These are phyloP conservation scores for Aurelia aurita DNA, from an alignment of 30 jellyfish, hydroid and myxozoan species.

Conservation along the genomic window DNA sequence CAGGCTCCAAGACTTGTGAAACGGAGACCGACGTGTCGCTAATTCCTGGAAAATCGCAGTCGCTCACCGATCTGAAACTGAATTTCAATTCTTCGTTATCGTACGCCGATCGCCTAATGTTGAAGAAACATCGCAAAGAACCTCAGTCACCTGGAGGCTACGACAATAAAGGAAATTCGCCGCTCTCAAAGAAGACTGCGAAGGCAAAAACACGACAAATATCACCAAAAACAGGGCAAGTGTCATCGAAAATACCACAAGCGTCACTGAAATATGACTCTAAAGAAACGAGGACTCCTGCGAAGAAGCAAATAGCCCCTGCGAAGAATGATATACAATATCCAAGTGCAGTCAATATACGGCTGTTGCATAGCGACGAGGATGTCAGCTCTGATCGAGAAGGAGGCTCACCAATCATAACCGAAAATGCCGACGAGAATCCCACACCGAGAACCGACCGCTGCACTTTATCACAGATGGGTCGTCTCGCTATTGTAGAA, in stretches of 20 bases:
- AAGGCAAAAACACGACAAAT: background rate
- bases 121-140: slow-evolving; percentile 73
- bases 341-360: slow-evolving; percentile 47
- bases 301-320: slow-evolving; percentile 20
- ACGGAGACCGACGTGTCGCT: slow-evolving; percentile 51
- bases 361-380: slow-evolving; percentile 65
- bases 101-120: slow-evolving; percentile 78
- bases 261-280: background rate
- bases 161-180: slow-evolving; percentile 15
- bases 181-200: background rate
- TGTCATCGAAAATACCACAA: slow-evolving; percentile 13
- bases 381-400: slow-evolving; percentile 62
- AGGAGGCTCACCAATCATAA: slow-evolving; percentile 62
- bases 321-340: background rate
- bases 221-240: slow-evolving; percentile 12
- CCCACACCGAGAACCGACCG: slow-evolving; percentile 48
- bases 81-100: slow-evolving; percentile 67
- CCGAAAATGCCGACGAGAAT: slow-evolving; percentile 38
- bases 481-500: slow-evolving; percentile 76
- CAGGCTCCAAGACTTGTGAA: slow-evolving; percentile 74
- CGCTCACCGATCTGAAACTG: slow-evolving; percentile 45
- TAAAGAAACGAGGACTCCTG: background rate
- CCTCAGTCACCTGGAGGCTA: slow-evolving; percentile 46
- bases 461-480: slow-evolving; percentile 77
- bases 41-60: background rate